Conservation (phyloP, 2,113 vertebrate genomes). For the Chaetops frenatus region DNA sequence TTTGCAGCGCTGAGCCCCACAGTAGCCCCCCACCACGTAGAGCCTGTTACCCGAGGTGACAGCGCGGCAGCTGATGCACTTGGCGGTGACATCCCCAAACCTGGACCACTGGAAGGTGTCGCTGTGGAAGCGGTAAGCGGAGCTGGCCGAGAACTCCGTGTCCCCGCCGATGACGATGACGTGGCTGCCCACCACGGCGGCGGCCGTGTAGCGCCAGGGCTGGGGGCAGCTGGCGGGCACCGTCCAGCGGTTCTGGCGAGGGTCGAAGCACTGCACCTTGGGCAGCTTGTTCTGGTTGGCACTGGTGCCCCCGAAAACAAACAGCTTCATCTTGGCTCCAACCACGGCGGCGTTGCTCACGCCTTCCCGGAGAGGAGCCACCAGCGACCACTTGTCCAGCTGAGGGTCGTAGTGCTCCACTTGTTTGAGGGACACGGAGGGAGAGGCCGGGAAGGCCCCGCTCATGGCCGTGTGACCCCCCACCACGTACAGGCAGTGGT, state of each 20-base stretch:
- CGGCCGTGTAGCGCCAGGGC: constrained; percentile 80
- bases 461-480: constrained; percentile 78
- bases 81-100: constrained; percentile 78
- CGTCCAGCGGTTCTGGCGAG: constrained; percentile 78
- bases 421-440: constrained; percentile 80
- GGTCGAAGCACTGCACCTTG: constrained; percentile 81
- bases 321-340: constrained; percentile 79
- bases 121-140: constrained; percentile 80
- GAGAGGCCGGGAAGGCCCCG: constrained; percentile 77
- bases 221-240: constrained; percentile 79
- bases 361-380: constrained; percentile 79
- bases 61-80: constrained; percentile 81
- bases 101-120: constrained; percentile 83
- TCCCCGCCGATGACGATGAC: constrained; percentile 81
- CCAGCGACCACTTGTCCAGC: constrained; percentile 82
- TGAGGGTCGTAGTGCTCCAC: constrained; percentile 81
- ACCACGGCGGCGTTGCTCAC: constrained; percentile 80
- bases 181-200: constrained; percentile 77
- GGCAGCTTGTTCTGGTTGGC: constrained; percentile 81
- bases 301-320: constrained; percentile 80
- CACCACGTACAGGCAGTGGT: constrained; percentile 79
- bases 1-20: constrained; percentile 80
- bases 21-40: constrained; percentile 83
- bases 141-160: constrained; percentile 80
- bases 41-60: constrained; percentile 81